Evolutionary conservation across 1,140 invertebrate genomes (phyloP).

Genomic region (Drosophila seguyi): DNA sequence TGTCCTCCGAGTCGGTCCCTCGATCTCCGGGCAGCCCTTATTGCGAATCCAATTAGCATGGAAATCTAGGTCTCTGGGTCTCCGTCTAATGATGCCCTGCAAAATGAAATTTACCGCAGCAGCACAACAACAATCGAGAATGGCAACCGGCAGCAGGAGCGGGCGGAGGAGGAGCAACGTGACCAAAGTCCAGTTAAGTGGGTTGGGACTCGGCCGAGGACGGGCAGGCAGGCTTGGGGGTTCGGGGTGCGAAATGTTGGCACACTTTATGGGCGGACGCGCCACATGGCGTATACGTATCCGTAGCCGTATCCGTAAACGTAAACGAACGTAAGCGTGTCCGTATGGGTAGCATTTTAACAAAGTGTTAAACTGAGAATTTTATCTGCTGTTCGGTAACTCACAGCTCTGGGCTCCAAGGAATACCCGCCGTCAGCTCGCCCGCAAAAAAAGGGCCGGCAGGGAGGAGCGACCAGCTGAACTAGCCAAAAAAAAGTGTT

Average conservation of each 20-base stretch:
- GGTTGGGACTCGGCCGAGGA: constrained; percentile 14
- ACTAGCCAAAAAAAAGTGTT: constrained; percentile 70
- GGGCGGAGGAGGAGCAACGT: constrained; percentile 27
- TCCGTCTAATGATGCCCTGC: constrained; percentile 63
- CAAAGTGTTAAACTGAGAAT: constrained; percentile 84
- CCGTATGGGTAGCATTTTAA: constrained; percentile 75
- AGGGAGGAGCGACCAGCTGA: constrained; percentile 17
- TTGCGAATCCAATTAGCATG: constrained; percentile 76
- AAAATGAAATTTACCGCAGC: constrained; percentile 69
- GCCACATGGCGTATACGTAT: constrained; percentile 60
- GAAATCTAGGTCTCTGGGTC: constrained; percentile 67
- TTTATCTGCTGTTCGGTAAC: constrained; percentile 81
- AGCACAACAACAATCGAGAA: constrained; percentile 20
- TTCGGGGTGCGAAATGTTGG: constrained; percentile 53
- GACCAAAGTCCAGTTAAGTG: constrained; percentile 51
- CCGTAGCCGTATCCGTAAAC: constrained; percentile 45
- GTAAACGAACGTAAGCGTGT: constrained; percentile 44
- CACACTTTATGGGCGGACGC: constrained; percentile 69
- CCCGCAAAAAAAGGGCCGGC: constrained; percentile 22
- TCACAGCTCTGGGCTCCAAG: constrained; percentile 68
- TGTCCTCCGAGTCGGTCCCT: constrained; percentile 12
- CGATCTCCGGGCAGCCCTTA: constrained; percentile 54
- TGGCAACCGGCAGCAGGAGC: constrained; percentile 17
- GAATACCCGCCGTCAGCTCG: constrained; percentile 54
- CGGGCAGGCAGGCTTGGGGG: neutral